Evolutionary conservation across 2,888 invertebrate genomes (phyloP).

Genomic region (Metopia argyrocephala): DNA sequence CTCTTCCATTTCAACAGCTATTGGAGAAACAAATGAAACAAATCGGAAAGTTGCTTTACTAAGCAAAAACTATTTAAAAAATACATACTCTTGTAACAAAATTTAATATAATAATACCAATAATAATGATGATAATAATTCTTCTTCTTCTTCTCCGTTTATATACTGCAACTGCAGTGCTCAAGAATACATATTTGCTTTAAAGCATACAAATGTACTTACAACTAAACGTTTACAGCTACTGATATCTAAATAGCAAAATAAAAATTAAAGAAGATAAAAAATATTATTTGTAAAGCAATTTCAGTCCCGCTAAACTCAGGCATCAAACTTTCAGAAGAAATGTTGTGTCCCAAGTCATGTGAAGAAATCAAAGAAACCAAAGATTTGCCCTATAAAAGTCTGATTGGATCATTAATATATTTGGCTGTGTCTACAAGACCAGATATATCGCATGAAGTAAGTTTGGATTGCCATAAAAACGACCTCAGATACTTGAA

Average conservation of each 20-base stretch:
- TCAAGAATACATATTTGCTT: not conserved
- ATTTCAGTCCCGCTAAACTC: no score
- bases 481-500: no score
- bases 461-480: no score
- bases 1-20: not conserved
- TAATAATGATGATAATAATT: constrained; percentile 27
- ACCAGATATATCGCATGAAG: not conserved
- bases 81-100: constrained; percentile 58
- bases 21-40: constrained; percentile 19
- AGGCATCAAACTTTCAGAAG: no score
- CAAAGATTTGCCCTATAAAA: not conserved
- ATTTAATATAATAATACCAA: constrained; percentile 58
- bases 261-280: no score
- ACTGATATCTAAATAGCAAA: not conserved
- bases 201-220: not conserved
- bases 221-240: not conserved
- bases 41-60: constrained; percentile 45
- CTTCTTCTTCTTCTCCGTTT: constrained; percentile 34
- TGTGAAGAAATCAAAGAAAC: not conserved
- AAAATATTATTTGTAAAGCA: no score
- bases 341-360: not conserved
- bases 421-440: constrained; percentile 4
- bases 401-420: not conserved
- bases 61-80: constrained; percentile 44
- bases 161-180: constrained; percentile 48